phyloP scores from a whole-genome alignment of 2,888 invertebrate genomes.

The Conistra vaccinii region DNA sequence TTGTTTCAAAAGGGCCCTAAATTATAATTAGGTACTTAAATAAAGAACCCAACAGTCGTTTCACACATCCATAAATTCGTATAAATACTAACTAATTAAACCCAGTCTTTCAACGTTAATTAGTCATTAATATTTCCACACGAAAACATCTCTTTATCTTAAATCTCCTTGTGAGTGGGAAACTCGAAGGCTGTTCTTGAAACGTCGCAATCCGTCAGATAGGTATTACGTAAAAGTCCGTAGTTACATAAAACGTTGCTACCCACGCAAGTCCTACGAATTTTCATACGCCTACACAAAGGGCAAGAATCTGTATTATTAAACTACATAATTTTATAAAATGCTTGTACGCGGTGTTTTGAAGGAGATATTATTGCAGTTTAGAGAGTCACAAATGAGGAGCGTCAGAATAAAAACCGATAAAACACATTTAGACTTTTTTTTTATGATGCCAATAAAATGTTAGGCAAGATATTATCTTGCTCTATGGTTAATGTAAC shows the following conservation, averaged over 20 bases:
- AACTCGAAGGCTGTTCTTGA: constrained; percentile 26
- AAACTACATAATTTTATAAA: background rate
- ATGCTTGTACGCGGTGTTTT: too few relatives aligned
- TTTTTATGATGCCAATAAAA: too few relatives aligned
- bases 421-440: too few relatives aligned
- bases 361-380: too few relatives aligned
- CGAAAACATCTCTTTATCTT: constrained; percentile 32
- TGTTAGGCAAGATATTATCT: too few relatives aligned
- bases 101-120: background rate
- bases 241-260: constrained; percentile 34
- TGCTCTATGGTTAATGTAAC: too few relatives aligned
- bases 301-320: background rate
- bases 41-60: background rate
- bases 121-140: constrained; percentile 21
- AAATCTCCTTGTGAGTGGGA: constrained; percentile 17
- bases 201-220: constrained; percentile 30
- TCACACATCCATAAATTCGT: background rate
- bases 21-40: background rate
- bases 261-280: constrained; percentile 48
- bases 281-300: constrained; percentile 29
- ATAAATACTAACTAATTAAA: constrained; percentile 3
- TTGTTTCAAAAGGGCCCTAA: too few relatives aligned
- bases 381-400: too few relatives aligned
- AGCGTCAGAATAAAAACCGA: too few relatives aligned
- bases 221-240: constrained; percentile 40